Conservation (phyloP, 2,113 vertebrate genomes). For the Alectura lathami region DNA sequence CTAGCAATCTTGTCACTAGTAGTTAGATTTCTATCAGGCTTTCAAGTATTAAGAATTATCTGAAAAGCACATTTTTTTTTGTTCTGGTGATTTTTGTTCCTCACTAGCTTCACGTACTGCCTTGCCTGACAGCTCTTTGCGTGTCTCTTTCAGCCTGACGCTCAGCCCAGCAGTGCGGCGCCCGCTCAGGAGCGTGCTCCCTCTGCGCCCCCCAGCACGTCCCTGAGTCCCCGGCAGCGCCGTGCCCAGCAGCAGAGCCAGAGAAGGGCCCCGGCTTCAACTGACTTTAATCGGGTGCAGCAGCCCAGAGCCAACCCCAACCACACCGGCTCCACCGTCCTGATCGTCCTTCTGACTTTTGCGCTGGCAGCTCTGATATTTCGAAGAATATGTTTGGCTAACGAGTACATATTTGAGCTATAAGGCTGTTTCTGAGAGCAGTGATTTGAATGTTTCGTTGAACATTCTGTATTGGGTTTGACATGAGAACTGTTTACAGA, state of each 20-base stretch:
- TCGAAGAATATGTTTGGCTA: slow-evolving; percentile 91
- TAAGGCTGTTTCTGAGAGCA: slow-evolving; percentile 71
- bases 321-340: slow-evolving; percentile 82
- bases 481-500: slow-evolving; percentile 79
- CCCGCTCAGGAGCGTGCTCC: slow-evolving; percentile 55
- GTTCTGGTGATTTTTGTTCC: not conserved
- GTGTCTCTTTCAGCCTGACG: slow-evolving; percentile 69
- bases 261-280: slow-evolving; percentile 74
- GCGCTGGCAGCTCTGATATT: slow-evolving; percentile 93
- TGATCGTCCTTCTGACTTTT: slow-evolving; percentile 92
- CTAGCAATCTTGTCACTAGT: accelerated
- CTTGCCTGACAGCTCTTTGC: not conserved
- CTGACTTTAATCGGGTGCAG: slow-evolving; percentile 73
- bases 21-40: not conserved
- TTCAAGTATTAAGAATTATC: not conserved
- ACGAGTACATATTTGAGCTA: slow-evolving; percentile 94
- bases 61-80: not conserved
- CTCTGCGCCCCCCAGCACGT: slow-evolving; percentile 41
- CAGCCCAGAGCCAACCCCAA: slow-evolving; percentile 77
- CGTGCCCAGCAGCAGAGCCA: slow-evolving; percentile 84
- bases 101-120: accelerated
- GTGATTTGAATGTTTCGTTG: slow-evolving; percentile 58
- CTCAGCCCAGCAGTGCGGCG: not conserved
- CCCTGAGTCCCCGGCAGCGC: slow-evolving; percentile 89
- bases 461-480: slow-evolving; percentile 74